A percentile compares a stretch with the other conserved stretches of the same genome.
These are phyloP conservation scores for human (Homo sapiens) DNA, from an alignment of 2,113 vertebrate genomes.

Conservation along the genomic window GRCh38 chr18:66980501-66981000, in stretches of 20 bases:
- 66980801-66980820: background rate
- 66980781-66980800: background rate
- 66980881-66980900: background rate
- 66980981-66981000: background rate
- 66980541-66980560: background rate
- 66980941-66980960: background rate
- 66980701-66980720: background rate
- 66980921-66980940: background rate
- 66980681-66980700: background rate
- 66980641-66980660: too few species aligned
- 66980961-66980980: background rate
- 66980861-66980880: background rate
- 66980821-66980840: background rate
- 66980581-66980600: too few species aligned
- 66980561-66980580: background rate
- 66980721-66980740: background rate
- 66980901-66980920: background rate
- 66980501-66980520: background rate
- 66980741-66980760: background rate
- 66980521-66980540: background rate
- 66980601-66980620: rapidly evolving
- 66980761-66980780: background rate
- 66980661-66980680: background rate
- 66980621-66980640: background rate
- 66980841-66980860: background rate